Conservation (phyloP, 1,140 invertebrate species). For the Dendrolimus punctatus region DNA sequence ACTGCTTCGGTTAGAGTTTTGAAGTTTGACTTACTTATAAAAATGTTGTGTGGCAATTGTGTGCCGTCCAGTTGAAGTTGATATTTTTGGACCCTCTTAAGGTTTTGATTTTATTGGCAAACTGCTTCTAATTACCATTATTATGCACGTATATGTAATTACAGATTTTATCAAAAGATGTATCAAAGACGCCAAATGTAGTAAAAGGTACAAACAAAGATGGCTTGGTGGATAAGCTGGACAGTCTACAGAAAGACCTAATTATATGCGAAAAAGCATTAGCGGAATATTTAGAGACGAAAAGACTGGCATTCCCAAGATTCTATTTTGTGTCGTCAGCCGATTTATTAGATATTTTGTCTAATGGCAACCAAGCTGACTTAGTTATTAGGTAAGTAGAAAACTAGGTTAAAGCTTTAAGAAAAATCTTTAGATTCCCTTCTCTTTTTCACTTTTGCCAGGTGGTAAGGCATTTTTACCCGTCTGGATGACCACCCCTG, state of each 20-base stretch:
- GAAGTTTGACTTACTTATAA: no score
- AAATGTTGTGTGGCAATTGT: no score
- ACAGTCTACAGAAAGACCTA: slow-evolving; percentile 87
- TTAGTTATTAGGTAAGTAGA: slow-evolving; percentile 75
- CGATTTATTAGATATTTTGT: slow-evolving; percentile 95
- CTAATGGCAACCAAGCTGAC: slow-evolving; percentile 94
- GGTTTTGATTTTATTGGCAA: no score
- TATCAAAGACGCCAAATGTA: slow-evolving; percentile 88
- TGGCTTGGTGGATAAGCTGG: slow-evolving; percentile 84
- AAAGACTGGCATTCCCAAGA: slow-evolving; percentile 95
- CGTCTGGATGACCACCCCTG: no score
- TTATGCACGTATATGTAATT: slow-evolving; percentile 12
- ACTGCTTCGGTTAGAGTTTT: no score
- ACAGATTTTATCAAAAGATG: slow-evolving; percentile 75
- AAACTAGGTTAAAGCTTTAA: background rate
- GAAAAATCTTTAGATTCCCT: no score
- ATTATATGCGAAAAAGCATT: slow-evolving; percentile 97
- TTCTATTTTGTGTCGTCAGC: slow-evolving; percentile 99
- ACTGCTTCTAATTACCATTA: no score
- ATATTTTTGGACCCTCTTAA: no score
- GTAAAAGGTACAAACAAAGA: slow-evolving; percentile 91
- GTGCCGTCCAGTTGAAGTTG: no score
- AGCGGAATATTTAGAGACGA: slow-evolving; percentile 97
- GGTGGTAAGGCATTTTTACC: no score
- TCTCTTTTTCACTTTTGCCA: no score